Evolutionary conservation across 1,140 invertebrate species (phyloP).

Genomic region (Zelostemma sp.): DNA sequence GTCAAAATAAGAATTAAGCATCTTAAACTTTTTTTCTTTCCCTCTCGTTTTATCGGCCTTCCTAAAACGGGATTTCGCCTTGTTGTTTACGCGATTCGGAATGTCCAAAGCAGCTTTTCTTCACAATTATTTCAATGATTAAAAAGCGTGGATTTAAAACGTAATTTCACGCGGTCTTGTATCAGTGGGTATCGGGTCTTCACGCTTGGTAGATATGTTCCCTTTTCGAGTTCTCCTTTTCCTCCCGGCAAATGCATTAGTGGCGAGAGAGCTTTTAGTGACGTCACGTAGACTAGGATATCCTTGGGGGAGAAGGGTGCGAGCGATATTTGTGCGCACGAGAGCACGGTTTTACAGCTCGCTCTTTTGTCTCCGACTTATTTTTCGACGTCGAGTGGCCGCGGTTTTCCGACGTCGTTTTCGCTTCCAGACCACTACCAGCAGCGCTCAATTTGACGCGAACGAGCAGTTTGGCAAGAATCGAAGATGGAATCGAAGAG

Average conservation of each 20-base stretch:
- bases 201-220: slow-evolving; percentile 60
- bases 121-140: background rate
- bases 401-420: background rate
- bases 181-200: slow-evolving; percentile 38
- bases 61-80: too few relatives aligned
- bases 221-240: slow-evolving; percentile 53
- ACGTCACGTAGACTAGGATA: slow-evolving; percentile 62
- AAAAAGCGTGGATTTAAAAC: too few relatives aligned
- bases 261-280: slow-evolving; percentile 69
- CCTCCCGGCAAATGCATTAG: slow-evolving; percentile 68
- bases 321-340: slow-evolving; percentile 34
- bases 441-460: background rate
- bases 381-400: slow-evolving; percentile 1
- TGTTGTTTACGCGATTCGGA: background rate
- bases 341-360: slow-evolving; percentile 25
- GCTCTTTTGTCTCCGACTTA: slow-evolving; percentile 20
- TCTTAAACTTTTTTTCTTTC: slow-evolving; percentile 45
- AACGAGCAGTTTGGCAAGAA: too few relatives aligned
- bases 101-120: background rate
- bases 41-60: background rate
- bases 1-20: slow-evolving; percentile 67
- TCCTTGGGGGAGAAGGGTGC: slow-evolving; percentile 29
- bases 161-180: slow-evolving; percentile 11
- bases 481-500: too few relatives aligned
- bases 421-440: background rate